A percentile compares a stretch with the other conserved stretches of the same genome.
Evolutionary conservation across 2,113 vertebrate genomes (phyloP).

Genomic region (Poeciliopsis turrubarensis): DNA sequence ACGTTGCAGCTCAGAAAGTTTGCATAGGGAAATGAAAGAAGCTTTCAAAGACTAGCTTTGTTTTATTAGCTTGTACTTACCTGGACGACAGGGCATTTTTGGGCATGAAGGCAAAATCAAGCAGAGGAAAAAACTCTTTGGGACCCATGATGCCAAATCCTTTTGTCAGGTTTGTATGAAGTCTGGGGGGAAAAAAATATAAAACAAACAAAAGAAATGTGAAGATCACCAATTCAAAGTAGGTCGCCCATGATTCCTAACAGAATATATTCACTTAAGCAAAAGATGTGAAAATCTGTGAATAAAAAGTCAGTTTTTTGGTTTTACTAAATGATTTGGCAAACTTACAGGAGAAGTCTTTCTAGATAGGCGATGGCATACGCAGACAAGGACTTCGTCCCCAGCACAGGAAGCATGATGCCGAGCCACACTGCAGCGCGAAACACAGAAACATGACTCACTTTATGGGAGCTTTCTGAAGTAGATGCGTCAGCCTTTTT

Average conservation of each 20-base stretch:
- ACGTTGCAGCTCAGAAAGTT: not conserved
- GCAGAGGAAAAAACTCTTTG: constrained; percentile 95
- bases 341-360: constrained; percentile 90
- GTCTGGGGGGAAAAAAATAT: constrained; percentile 68
- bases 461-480: not conserved
- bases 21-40: not conserved
- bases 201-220: not conserved
- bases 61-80: constrained; percentile 69
- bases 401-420: constrained; percentile 95
- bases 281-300: not conserved
- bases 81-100: constrained; percentile 90
- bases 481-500: not conserved
- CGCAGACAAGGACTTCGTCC: constrained; percentile 88
- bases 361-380: constrained; percentile 93
- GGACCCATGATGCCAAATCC: constrained; percentile 95
- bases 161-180: constrained; percentile 92
- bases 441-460: not conserved
- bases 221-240: not conserved
- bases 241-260: not conserved
- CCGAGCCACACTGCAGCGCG: constrained; percentile 91
- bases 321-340: not conserved
- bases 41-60: not conserved
- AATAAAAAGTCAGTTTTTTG: not conserved
- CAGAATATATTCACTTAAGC: no score
- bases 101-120: constrained; percentile 98